Conservation (phyloP, 2,888 invertebrate species). For the Euplexia lucipara region DNA sequence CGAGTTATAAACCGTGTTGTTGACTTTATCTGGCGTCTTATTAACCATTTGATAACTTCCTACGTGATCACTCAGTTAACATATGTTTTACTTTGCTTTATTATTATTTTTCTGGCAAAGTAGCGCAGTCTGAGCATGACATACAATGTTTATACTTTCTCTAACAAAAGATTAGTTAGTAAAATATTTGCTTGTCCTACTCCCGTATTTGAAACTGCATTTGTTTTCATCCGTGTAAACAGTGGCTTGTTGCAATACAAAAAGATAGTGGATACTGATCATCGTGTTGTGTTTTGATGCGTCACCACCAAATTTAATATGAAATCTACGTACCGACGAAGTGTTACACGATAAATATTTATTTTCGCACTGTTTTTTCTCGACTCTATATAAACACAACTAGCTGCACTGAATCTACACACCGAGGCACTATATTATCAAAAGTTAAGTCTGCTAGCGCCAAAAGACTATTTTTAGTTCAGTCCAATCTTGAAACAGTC, state of each 20-base stretch:
- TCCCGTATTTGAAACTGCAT: neutral
- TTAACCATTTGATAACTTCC: slow-evolving; percentile 32
- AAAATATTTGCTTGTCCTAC: slow-evolving; percentile 1
- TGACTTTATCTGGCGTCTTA: slow-evolving; percentile 34
- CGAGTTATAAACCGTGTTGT: slow-evolving; percentile 9
- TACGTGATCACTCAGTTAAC: slow-evolving; percentile 31
- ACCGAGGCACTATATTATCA: slow-evolving; percentile 13
- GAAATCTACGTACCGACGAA: slow-evolving; percentile 32
- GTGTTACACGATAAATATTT: slow-evolving; percentile 12
- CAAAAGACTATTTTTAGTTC: slow-evolving; percentile 9
- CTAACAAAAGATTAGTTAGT: neutral
- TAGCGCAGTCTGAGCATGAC: slow-evolving; percentile 4
- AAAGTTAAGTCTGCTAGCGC: neutral
- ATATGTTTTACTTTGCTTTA: slow-evolving; percentile 7
- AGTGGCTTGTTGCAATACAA: too few relatives aligned
- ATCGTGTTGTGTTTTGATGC: neutral
- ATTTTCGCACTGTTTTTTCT: slow-evolving; percentile 8
- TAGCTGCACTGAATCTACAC: slow-evolving; percentile 19
- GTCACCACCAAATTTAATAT: slow-evolving; percentile 27
- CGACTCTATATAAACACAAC: slow-evolving; percentile 7
- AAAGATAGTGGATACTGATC: too few relatives aligned
- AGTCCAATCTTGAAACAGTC: neutral
- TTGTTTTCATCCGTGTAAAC: too few relatives aligned
- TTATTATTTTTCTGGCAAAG: slow-evolving; percentile 3
- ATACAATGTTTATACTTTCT: slow-evolving; percentile 8